phyloP scores from a whole-genome alignment of 2,113 vertebrate species.

The Thomomys bottae region DNA sequence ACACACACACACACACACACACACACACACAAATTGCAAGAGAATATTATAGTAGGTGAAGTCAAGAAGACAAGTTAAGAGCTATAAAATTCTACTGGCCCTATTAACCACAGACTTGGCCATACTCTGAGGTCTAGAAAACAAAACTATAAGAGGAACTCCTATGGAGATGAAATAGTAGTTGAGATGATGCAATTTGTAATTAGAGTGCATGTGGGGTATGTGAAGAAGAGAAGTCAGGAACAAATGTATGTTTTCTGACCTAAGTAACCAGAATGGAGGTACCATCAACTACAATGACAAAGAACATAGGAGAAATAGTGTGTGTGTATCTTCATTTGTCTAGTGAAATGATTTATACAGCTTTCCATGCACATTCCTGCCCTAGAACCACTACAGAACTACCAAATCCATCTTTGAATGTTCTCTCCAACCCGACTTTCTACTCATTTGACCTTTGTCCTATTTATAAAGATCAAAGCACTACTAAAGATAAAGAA shows the following conservation, averaged over 20 bases:
- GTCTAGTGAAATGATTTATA: neutral
- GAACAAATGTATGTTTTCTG: neutral
- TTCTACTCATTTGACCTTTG: neutral
- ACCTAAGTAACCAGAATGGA: neutral
- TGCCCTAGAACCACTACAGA: neutral
- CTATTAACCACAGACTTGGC: neutral
- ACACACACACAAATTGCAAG: neutral
- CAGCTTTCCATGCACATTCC: neutral
- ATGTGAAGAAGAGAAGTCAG: neutral
- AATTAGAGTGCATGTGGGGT: neutral
- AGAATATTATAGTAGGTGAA: neutral
- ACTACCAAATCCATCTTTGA: neutral
- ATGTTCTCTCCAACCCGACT: neutral
- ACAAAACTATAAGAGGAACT: neutral
- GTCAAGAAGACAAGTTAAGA: neutral
- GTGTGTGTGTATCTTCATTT: too few species aligned
- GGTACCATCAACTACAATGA: neutral
- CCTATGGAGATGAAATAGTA: neutral
- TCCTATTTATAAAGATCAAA: neutral
- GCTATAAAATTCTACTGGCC: neutral
- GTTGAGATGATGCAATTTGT: neutral
- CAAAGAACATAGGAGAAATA: neutral
- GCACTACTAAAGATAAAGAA: neutral
- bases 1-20: too few species aligned
- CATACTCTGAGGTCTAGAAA: neutral